These are phyloP conservation scores for Drosophila nebulosa DNA, from an alignment of 1,140 invertebrate species.

Conservation along the genomic window DNA sequence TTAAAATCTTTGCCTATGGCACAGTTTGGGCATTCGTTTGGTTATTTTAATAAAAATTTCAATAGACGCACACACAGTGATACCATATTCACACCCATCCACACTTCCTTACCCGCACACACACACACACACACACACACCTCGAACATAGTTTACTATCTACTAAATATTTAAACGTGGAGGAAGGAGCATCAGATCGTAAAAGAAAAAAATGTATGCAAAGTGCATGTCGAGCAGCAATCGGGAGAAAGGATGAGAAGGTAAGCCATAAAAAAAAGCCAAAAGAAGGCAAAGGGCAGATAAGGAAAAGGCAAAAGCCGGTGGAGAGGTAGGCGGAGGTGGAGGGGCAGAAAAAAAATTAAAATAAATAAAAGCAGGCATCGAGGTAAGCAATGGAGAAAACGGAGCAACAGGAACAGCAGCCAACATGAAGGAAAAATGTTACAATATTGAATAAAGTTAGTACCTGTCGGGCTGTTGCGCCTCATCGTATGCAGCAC, in stretches of 20 bases:
- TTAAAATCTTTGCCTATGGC: constrained; percentile 10
- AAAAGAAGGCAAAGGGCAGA: constrained; percentile 16
- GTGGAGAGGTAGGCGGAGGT: constrained; percentile 17
- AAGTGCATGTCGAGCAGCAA: constrained; percentile 76
- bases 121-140: background rate
- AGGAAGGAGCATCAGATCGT: constrained; percentile 63
- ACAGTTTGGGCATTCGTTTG: constrained; percentile 36
- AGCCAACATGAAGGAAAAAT: constrained; percentile 34
- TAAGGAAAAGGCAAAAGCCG: constrained; percentile 8
- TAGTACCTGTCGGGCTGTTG: constrained; percentile 70
- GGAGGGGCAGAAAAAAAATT: constrained; percentile 33
- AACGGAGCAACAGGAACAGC: background rate
- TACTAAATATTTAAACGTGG: constrained; percentile 70
- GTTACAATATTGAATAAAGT: constrained; percentile 75
- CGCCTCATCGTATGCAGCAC: constrained; percentile 40
- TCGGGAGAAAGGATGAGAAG: constrained; percentile 31
- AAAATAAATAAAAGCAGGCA: constrained; percentile 67
- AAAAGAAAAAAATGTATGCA: constrained; percentile 72
- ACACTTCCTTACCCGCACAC: no score
- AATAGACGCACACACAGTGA: constrained; percentile 22
- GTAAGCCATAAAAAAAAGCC: constrained; percentile 62
- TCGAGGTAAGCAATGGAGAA: constrained; percentile 6
- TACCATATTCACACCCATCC: background rate
- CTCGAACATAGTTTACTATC: constrained; percentile 68
- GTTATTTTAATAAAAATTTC: constrained; percentile 75